phyloP scores from a whole-genome alignment of 2,797 vertebrate species.

The Lutra lutra region DNA sequence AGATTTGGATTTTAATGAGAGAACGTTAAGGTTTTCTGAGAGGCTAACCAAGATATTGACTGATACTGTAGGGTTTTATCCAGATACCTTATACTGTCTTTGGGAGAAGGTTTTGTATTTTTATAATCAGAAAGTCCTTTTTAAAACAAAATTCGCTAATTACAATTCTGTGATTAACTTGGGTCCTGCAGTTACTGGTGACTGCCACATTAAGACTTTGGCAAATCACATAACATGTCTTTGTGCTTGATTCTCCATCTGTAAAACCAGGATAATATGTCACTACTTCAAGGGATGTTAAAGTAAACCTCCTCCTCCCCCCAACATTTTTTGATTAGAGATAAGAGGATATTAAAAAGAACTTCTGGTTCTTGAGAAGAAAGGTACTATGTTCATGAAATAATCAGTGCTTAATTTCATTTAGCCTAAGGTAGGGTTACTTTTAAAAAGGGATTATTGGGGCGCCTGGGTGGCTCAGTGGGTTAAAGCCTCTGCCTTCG shows the following conservation, averaged over 20 bases:
- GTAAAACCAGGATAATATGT: slow-evolving; percentile 55
- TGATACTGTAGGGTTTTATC: neutral
- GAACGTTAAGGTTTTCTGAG: slow-evolving; percentile 32
- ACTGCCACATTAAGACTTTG: neutral
- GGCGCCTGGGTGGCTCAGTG: no score
- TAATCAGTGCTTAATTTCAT: slow-evolving; percentile 41
- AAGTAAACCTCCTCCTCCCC: neutral
- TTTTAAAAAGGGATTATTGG: slow-evolving; percentile 36
- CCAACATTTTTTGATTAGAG: slow-evolving; percentile 52
- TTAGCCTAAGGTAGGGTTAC: slow-evolving; percentile 19
- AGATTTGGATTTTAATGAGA: slow-evolving; percentile 20
- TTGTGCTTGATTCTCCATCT: slow-evolving; percentile 60
- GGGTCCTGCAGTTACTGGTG: slow-evolving; percentile 18
- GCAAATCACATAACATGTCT: neutral
- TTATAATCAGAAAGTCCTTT: slow-evolving; percentile 1
- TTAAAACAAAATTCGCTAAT: slow-evolving; percentile 52
- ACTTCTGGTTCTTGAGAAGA: slow-evolving; percentile 59
- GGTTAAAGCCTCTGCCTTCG: no score
- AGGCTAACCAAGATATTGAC: neutral
- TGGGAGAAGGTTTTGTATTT: slow-evolving; percentile 33
- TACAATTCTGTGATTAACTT: slow-evolving; percentile 13
- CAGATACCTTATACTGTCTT: slow-evolving; percentile 18
- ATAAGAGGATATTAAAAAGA: slow-evolving; percentile 59
- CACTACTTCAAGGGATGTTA: slow-evolving; percentile 51
- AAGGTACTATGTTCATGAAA: slow-evolving; percentile 45